Evolutionary conservation across 2,113 vertebrate species (phyloP), one percentile per base, ranked within the genome.

Genomic region (Dermatemys mawii): DNA sequence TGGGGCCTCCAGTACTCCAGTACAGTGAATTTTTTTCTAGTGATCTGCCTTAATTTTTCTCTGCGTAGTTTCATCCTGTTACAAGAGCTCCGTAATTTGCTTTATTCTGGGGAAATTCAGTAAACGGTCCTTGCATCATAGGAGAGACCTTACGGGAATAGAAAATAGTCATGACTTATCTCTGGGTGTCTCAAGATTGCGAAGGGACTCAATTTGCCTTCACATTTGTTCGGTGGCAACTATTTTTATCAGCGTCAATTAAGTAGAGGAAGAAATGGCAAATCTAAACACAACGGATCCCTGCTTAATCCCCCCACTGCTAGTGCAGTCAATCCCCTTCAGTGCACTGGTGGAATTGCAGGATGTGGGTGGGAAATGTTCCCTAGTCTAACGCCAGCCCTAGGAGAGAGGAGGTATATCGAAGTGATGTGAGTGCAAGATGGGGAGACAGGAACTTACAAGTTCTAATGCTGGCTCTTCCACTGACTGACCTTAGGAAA

Each of bases 81-180:
- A 92, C 87, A 93, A 84, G 87, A 96, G 63, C 4, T 0, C 49
- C 90, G 85, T 90, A 92, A 96, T 96, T 57, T 96, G 90, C 95
- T 95, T 96, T 95, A 93, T 95, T 96, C 93, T 91, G 86, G 84
- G 87, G 94, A 94, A 97, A 97, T 92, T 95, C 90, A 90, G 86
- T 95, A 94, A 95, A 95, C 89, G 90, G 92, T 94, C 96, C 94
- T 95, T 95, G 88, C 94, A 95, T 95, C 95, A 89, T 93, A 97
- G 94, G 94, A 96, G 96, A 95, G 96, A 97, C 95, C 50, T 96
- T 78, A 93, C 94, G 93, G 94, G 97, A 96, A 96, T 86, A 95
- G 84, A 84, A 96, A 96, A 95, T 94, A 94, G 84, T 95, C 95
- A 88, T 97, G 96, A 94, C 95, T 94, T 96, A 63, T 97, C 96